These are phyloP conservation scores for Steatocranus sp. DNA, from an alignment of 2,797 vertebrate genomes.

Conservation along the genomic window DNA sequence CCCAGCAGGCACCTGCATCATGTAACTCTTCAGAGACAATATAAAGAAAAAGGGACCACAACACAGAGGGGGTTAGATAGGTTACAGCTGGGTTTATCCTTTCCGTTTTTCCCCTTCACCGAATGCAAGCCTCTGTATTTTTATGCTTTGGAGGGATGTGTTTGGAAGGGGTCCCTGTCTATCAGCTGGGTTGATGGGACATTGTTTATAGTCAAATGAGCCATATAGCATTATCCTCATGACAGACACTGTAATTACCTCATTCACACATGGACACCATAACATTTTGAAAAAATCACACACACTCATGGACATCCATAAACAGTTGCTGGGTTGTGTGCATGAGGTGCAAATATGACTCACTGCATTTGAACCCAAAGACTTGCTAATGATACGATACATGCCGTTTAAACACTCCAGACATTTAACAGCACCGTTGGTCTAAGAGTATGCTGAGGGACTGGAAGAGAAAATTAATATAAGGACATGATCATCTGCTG, in stretches of 20 bases:
- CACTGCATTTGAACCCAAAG: slow-evolving; percentile 49
- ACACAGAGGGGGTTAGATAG: slow-evolving; percentile 2
- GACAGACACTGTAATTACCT: slow-evolving; percentile 53
- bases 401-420: slow-evolving; percentile 7
- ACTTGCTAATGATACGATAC: slow-evolving; percentile 29
- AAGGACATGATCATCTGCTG: background rate
- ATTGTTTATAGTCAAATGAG: slow-evolving; percentile 28
- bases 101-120: background rate
- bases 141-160: background rate
- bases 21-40: slow-evolving; percentile 11
- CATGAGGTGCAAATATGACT: slow-evolving; percentile 25
- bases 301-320: background rate
- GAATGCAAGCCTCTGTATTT: background rate
- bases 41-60: background rate
- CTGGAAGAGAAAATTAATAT: background rate
- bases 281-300: slow-evolving; percentile 33
- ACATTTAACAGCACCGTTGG: slow-evolving; percentile 10
- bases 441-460: background rate
- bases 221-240: slow-evolving; percentile 14
- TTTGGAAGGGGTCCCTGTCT: background rate
- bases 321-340: background rate
- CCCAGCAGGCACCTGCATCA: slow-evolving; percentile 12
- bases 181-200: slow-evolving; percentile 11
- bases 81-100: slow-evolving; percentile 26
- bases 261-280: slow-evolving; percentile 67